Conservation (phyloP, 1,140 invertebrate species). For the Pissodes strobi region DNA sequence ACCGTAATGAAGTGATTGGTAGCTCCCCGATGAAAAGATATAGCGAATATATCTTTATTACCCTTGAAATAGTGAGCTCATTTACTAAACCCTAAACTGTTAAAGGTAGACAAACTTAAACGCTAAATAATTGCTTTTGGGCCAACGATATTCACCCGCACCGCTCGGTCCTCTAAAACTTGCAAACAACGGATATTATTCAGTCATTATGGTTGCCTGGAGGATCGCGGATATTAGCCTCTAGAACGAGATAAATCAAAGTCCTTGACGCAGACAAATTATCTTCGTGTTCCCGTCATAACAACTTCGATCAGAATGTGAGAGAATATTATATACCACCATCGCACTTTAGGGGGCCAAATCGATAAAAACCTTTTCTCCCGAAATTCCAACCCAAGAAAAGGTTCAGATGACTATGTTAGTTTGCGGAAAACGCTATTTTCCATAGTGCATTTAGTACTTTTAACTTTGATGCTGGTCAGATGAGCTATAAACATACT, state of each 20-base stretch:
- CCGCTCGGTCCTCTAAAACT: constrained; percentile 23
- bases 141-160: constrained; percentile 18
- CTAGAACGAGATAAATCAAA: constrained; percentile 21
- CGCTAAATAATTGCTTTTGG: constrained; percentile 23
- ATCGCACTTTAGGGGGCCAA: no score
- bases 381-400: no score
- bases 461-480: no score
- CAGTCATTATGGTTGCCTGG: constrained; percentile 23
- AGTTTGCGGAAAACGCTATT: no score
- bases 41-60: constrained; percentile 16
- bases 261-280: constrained; percentile 22
- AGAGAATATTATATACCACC: no score
- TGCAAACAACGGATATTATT: constrained; percentile 27
- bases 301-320: no score
- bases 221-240: constrained; percentile 23
- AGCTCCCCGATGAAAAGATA: no score
- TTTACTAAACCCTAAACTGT: constrained; percentile 3
- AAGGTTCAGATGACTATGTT: no score
- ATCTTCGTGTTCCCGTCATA: constrained; percentile 17
- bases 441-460: no score
- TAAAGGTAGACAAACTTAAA: constrained; percentile 25
- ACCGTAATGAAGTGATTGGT: no score
- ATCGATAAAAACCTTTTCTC: no score
- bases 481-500: no score
- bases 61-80: constrained; percentile 3